phyloP scores from a whole-genome alignment of 2,113 vertebrate species.

The Crypturellus undulatus region DNA sequence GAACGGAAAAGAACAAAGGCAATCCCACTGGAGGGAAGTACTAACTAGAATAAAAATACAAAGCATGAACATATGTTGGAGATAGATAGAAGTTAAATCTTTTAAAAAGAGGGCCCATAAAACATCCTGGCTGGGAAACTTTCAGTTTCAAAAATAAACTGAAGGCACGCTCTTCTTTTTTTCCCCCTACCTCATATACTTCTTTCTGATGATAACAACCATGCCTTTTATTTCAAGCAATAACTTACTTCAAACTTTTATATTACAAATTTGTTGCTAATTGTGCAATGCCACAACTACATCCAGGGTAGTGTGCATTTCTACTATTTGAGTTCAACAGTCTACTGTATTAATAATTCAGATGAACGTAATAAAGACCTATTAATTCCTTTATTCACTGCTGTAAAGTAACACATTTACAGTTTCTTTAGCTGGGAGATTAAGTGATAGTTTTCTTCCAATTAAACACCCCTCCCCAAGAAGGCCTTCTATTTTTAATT shows the following conservation, averaged over 20 bases:
- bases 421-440: slow-evolving; percentile 19
- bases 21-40: neutral
- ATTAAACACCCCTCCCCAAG: neutral
- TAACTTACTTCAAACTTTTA: neutral
- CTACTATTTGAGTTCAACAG: neutral
- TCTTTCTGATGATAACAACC: neutral
- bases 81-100: neutral
- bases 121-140: rapidly evolving
- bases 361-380: slow-evolving; percentile 16
- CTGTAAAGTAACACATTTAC: slow-evolving; percentile 42
- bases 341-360: slow-evolving; percentile 45
- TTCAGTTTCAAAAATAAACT: neutral
- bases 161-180: neutral
- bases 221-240: neutral
- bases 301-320: neutral
- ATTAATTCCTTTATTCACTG: slow-evolving; percentile 1
- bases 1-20: neutral
- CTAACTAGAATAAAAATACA: neutral
- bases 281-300: neutral
- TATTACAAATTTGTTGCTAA: neutral
- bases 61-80: rapidly evolving
- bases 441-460: slow-evolving; percentile 16
- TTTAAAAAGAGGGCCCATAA: neutral
- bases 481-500: slow-evolving; percentile 50
- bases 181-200: neutral